Evolutionary conservation across 2,888 invertebrate genomes (phyloP).

Genomic region (Agrilus mali): DNA sequence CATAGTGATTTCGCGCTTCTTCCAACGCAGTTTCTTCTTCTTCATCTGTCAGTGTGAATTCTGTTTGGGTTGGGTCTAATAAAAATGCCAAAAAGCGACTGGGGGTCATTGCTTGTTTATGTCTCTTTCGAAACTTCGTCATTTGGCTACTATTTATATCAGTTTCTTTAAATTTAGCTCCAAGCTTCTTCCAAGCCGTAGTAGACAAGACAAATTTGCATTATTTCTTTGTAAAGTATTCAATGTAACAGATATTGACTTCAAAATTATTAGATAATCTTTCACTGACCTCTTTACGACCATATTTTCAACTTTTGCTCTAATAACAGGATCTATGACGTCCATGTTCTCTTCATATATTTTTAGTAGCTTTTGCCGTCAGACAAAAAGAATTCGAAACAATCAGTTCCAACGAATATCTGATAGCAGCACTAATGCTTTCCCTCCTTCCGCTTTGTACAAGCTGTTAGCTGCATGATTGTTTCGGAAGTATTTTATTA

Average conservation of each 20-base stretch:
- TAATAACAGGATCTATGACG: not conserved
- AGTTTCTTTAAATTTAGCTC: not conserved
- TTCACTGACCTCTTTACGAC: not conserved
- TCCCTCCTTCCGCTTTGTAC: conserved; percentile 10
- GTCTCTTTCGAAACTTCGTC: not conserved
- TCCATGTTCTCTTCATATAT: conserved; percentile 4
- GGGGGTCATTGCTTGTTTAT: conserved; percentile 3
- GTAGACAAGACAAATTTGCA: conserved; percentile 4
- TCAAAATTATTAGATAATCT: conserved; percentile 3
- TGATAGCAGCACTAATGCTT: conserved; percentile 7
- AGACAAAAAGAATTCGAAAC: conserved; percentile 1
- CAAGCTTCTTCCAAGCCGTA: conserved; percentile 3
- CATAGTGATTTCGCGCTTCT: not conserved
- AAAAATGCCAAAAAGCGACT: conserved; percentile 1
- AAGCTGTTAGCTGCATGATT: conserved; percentile 7
- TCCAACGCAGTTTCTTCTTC: conserved; percentile 3
- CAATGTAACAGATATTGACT: conserved; percentile 2
- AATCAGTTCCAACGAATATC: conserved; percentile 11
- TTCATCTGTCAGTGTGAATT: not conserved
- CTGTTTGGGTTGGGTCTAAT: conserved; percentile 3
- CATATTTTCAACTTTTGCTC: not conserved
- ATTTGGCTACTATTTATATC: not conserved
- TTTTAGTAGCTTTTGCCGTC: conserved; percentile 3
- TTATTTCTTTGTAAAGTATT: conserved; percentile 1
- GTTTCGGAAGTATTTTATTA: conserved; percentile 10